phyloP scores from a whole-genome alignment of 2,888 invertebrate genomes.

The Petrolisthes cinctipes region DNA sequence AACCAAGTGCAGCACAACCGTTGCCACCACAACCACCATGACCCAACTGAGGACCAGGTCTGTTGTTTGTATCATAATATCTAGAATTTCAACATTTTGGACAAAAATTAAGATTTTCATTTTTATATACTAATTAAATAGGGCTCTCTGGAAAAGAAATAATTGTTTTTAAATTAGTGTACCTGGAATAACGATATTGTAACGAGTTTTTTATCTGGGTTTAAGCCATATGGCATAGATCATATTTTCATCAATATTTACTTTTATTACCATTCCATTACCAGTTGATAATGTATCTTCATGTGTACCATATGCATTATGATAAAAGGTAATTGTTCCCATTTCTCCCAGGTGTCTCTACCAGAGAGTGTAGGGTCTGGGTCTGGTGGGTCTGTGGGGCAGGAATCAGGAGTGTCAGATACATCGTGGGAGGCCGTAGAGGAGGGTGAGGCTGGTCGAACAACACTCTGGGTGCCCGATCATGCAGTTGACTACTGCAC shows the following conservation, averaged over 20 bases:
- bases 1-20: constrained; percentile 79
- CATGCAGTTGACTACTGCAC: constrained; percentile 69
- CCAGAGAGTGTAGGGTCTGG: constrained; percentile 62
- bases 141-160: too few species aligned
- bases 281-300: too few species aligned
- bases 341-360: constrained; percentile 46
- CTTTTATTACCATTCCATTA: too few species aligned
- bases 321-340: not conserved
- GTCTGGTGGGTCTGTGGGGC: constrained; percentile 69
- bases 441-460: constrained; percentile 70
- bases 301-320: too few species aligned
- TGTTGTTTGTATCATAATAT: not conserved
- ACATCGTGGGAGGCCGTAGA: constrained; percentile 85
- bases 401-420: constrained; percentile 78
- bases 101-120: too few species aligned
- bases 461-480: constrained; percentile 67
- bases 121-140: too few species aligned
- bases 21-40: constrained; percentile 72
- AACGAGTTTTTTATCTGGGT: too few species aligned
- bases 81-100: too few species aligned
- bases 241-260: too few species aligned
- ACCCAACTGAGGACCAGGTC: constrained; percentile 61
- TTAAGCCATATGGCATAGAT: too few species aligned
- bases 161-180: too few species aligned
- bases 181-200: too few species aligned